Base-by-base conservation (phyloP, 2,888 invertebrate genomes). In the Smittia aterrima region DNA sequence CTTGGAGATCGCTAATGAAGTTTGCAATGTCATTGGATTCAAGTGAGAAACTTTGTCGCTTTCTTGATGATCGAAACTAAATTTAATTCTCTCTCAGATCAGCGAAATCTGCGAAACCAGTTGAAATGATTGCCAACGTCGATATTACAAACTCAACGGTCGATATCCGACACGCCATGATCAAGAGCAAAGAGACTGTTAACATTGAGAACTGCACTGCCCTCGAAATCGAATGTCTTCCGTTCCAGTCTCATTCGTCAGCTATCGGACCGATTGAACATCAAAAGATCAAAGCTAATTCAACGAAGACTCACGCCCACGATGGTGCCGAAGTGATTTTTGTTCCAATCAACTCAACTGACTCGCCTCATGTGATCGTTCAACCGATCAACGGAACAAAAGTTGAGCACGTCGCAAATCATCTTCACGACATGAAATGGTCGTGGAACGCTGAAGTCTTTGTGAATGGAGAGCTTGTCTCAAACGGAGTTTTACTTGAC, bases 391-490 rank as follows among this genome's bases (percentile, higher is more conserved):
- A 53, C 9, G 7, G 6, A 24, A 22, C n/a, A 25, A 25, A 13
- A 16, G 6, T 20, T 9, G 27, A 64, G 11, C 9, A 20, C 18
- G 16, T 22, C n/a, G 16, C 11, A n/a, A 24, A 40, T 41, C 24
- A 66, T 53, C 25, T 66, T 3, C 22, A 80, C 32, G 78, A 80
- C 27, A 83, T 84, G 77, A 77, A 82, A 75, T 88, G 89, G 86
- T 91, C 92, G 0, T 93, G 93, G 93, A 83, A 88, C 78, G 91
- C 88, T 0, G 89, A 90, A 78, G 83, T 94, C 71, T 91, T 87
- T 80, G 83, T 86, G 0, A 88, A 92, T 79, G 93, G 93, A 1
- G 80, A 83, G 75, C 89, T 89, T 76, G 86, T 83, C 78, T 92
- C 93, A 79, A 85, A 88, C 62, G 92, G 91, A 3, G 85, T 89